A percentile compares a stretch with the other conserved stretches of the same genome.
These are phyloP conservation scores for Drosophila infuscata DNA, from an alignment of 2,888 invertebrate genomes.

Conservation along the genomic window DNA sequence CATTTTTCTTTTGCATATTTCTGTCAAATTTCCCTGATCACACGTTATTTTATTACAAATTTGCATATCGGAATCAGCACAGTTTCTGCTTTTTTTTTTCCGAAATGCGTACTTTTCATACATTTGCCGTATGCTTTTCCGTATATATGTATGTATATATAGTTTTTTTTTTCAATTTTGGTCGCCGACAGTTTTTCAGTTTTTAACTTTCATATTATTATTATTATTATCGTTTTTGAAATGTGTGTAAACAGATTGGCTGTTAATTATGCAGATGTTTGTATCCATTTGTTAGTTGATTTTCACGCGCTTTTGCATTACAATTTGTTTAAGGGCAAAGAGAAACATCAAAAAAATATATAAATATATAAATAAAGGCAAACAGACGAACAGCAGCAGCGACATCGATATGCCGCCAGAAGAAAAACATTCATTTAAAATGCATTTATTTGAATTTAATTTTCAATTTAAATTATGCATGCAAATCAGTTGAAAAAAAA, in stretches of 20 bases:
- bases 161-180: background rate
- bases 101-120: slow-evolving; percentile 32
- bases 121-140: slow-evolving; percentile 31
- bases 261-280: slow-evolving; percentile 73
- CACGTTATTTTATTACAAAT: background rate
- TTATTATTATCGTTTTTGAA: slow-evolving; percentile 27
- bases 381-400: slow-evolving; percentile 14
- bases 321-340: slow-evolving; percentile 57
- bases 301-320: slow-evolving; percentile 78
- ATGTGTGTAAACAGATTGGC: slow-evolving; percentile 64
- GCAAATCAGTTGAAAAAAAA: slow-evolving; percentile 46
- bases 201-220: slow-evolving; percentile 29
- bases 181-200: background rate
- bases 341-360: slow-evolving; percentile 2
- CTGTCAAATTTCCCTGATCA: background rate
- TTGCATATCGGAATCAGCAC: slow-evolving; percentile 11
- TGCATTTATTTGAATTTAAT: slow-evolving; percentile 67
- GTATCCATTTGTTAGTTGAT: slow-evolving; percentile 64
- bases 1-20: background rate
- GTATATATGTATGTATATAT: too few relatives aligned
- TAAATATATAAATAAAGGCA: background rate
- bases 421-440: slow-evolving; percentile 61
- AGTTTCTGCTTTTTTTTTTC: slow-evolving; percentile 35
- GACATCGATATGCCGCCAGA: slow-evolving; percentile 5
- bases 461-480: slow-evolving; percentile 70